Conservation (phyloP, 1,140 invertebrate species). For the Calliopsis andreniformis region DNA sequence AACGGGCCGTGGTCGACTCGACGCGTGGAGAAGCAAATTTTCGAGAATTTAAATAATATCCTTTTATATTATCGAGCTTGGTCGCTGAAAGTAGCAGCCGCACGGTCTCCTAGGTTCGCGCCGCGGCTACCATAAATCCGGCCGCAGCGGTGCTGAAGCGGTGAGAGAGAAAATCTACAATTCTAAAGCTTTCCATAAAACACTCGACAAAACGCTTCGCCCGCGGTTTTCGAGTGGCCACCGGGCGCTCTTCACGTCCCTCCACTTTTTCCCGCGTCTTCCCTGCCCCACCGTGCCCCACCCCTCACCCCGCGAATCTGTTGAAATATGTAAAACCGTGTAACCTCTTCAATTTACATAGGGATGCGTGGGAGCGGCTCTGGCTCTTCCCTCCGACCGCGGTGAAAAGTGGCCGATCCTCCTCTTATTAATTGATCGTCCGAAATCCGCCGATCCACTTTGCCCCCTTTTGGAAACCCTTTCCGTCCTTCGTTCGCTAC, state of each 20-base stretch:
- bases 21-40: constrained; percentile 46
- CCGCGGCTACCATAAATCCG: constrained; percentile 69
- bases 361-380: constrained; percentile 50
- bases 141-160: constrained; percentile 21
- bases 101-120: constrained; percentile 39
- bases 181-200: constrained; percentile 81
- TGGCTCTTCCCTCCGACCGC: neutral
- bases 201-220: constrained; percentile 79
- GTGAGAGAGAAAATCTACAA: constrained; percentile 79
- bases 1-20: neutral
- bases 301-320: constrained; percentile 67
- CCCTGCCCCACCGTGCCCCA: constrained; percentile 7
- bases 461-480: constrained; percentile 13
- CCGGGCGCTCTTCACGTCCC: constrained; percentile 40
- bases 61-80: constrained; percentile 62
- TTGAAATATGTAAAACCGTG: constrained; percentile 81
- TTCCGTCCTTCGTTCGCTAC: neutral
- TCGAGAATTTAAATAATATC: constrained; percentile 74
- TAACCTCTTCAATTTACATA: constrained; percentile 82
- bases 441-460: constrained; percentile 52
- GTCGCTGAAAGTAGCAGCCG: constrained; percentile 50
- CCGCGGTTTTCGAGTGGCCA: constrained; percentile 79
- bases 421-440: constrained; percentile 63
- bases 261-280: constrained; percentile 29
- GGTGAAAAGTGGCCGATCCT: constrained; percentile 74